Evolutionary conservation across 64 coral and sea anemone species (phyloP), one percentile per base, ranked within the genome.

Genomic region (Pocillopora verrucosa): DNA sequence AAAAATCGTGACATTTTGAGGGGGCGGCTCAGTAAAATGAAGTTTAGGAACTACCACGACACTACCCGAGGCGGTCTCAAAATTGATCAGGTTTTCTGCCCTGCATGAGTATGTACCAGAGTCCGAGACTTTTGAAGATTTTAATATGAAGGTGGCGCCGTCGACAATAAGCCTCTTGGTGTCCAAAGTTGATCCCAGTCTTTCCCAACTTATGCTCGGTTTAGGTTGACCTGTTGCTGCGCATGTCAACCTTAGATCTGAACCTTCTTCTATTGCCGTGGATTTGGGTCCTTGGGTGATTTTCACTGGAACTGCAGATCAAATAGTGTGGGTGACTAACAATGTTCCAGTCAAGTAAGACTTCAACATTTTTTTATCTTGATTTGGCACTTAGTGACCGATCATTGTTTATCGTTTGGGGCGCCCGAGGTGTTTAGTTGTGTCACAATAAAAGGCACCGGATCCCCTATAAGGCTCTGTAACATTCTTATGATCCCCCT

Each of bases 51-150:
- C 65, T 1, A 86, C 83, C 41, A 73, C 6, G 22, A 86, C 62
- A 86, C 69, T 72, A 25, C 13, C 56, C n/a, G 64, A 20, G 20
- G 51, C 61, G 13, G 62, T 41, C 11, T 41, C 64, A 3, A 65
- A 37, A 41, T 86, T 86, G 15, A 86, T 38, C 1, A 60, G 20
- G 20, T 86, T 86, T 17, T 70, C 37, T 16, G 83, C 83, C 15
- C 62, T 86, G 22, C 83, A 86, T 36, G 56, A 65, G 64, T 86
- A 86, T n/a, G 83, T 86, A 10, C 83, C 64, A 6, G 65, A 38
- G 62, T 86, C 83, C 14, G 61, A 36, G 10, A 65, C 19, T 56
- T 56, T 86, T n/a, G 51, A 25, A 9, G 36, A 62, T 3, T 70
- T 86, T 19, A 86, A 34, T 34, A 60, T 86, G 61, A 86, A 70